Evolutionary conservation across 2,113 vertebrate genomes (phyloP).

Genomic region (Stigmatopora nigra): DNA sequence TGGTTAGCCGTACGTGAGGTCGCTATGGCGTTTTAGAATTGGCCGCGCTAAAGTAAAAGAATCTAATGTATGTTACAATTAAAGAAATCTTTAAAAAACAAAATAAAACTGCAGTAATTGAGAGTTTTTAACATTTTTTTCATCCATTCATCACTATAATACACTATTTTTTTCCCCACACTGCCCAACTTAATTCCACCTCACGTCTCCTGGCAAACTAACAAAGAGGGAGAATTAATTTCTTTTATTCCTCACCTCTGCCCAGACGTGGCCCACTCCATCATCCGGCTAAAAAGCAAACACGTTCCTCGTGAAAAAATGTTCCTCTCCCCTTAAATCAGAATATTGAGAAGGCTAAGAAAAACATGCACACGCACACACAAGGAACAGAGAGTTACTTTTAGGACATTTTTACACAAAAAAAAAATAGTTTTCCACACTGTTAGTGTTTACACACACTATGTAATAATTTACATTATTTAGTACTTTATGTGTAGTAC

Average conservation of each 20-base stretch:
- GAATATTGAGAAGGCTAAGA: slow-evolving; percentile 34
- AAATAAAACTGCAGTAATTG: background rate
- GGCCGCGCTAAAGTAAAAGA: too few species aligned
- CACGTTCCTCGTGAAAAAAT: slow-evolving; percentile 27
- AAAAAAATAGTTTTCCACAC: too few species aligned
- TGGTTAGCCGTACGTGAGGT: too few species aligned
- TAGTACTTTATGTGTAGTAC: background rate
- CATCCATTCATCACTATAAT: background rate
- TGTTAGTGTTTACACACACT: too few species aligned
- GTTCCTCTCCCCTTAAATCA: slow-evolving; percentile 25
- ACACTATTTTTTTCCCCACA: slow-evolving; percentile 39
- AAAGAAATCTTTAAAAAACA: slow-evolving; percentile 6
- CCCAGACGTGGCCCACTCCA: slow-evolving; percentile 50
- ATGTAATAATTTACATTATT: too few species aligned
- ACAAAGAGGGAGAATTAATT: slow-evolving; percentile 61
- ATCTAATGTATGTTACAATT: background rate
- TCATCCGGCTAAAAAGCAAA: slow-evolving; percentile 49
- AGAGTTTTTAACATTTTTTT: background rate
- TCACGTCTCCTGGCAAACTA: slow-evolving; percentile 59
- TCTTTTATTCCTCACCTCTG: slow-evolving; percentile 24
- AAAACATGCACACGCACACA: background rate
- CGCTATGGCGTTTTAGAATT: too few species aligned
- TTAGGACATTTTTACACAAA: slow-evolving; percentile 14
- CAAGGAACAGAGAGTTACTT: slow-evolving; percentile 15
- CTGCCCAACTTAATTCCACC: slow-evolving; percentile 68